Evolutionary conservation across 2,888 invertebrate genomes (phyloP), one percentile per base, ranked within the genome.

Genomic region (Drosophila neoperkinsi): DNA sequence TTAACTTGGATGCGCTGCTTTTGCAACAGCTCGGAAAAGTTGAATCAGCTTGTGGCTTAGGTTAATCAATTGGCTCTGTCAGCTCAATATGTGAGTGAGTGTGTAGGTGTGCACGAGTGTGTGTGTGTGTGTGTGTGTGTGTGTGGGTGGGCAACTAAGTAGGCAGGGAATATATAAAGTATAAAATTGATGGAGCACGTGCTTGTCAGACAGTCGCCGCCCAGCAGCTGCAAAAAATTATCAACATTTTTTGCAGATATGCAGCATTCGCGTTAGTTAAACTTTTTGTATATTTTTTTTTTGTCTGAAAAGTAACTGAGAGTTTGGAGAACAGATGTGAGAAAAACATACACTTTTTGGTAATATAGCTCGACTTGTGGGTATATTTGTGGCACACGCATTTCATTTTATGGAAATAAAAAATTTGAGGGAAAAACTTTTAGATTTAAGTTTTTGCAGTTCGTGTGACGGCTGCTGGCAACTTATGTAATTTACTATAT

Each of bases 61-160:
- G 59, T 87, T 87, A 88, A 87, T 87, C 87, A 87, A 87, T 87
- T 87, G 86, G 82, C 76, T 75, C 73, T 83, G 88, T 84, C 87
- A 88, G 86, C 71, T 77, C 81, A 79, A 85, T 76, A 75, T 80
- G 83, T 71, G 83, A 31, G 43, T 57, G 7, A 21, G 4, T 46
- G 13, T 21, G 13, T 25, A 25, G 25, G 25, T 25, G 25, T 21
- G 21, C 21, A 21, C 21, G 21, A 21, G 61, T 65, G 59, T 58
- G 64, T 38, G 49, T 49, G 58, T 60, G 65, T n/a, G n/a, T n/a
- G n/a, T n/a, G 25, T 25, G 25, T 70, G 69, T 46, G 64, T 43
- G 30, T 57, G 30, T 34, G 60, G 55, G 18, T 53, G 68, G 50
- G 57, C 36, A 60, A 60, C 55, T 71, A 43, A 57, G 58, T 63